A percentile compares a stretch with the other conserved stretches of the same genome.
phyloP scores from a whole-genome alignment of 2,113 vertebrate species.

The Holacanthus passer region DNA sequence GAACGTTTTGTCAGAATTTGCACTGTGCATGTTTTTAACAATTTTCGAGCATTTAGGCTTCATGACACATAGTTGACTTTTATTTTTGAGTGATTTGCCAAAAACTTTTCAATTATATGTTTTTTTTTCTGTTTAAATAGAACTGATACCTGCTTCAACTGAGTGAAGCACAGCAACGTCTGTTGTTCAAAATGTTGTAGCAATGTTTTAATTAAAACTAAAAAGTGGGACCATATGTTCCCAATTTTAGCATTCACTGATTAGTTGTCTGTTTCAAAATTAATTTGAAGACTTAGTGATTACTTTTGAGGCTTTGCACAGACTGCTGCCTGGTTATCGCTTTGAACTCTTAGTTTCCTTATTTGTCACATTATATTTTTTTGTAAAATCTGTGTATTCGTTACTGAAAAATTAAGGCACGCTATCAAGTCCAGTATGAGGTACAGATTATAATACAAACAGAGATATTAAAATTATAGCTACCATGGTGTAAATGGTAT shows the following conservation, averaged over 20 bases:
- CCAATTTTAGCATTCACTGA: conserved; percentile 6
- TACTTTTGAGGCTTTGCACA: neutral
- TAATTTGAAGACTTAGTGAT: neutral
- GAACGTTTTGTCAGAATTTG: neutral
- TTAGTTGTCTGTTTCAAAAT: neutral
- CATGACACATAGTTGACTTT: no score
- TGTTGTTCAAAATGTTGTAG: neutral
- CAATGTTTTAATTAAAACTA: conserved; percentile 15
- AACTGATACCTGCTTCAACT: neutral
- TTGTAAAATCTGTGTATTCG: neutral
- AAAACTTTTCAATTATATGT: neutral
- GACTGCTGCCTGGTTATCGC: neutral
- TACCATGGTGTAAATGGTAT: neutral
- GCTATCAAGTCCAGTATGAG: neutral
- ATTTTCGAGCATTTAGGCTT: neutral
- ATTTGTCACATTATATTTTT: neutral
- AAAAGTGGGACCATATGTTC: conserved; percentile 8
- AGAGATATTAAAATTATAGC: neutral
- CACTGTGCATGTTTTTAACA: neutral
- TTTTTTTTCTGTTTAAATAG: neutral
- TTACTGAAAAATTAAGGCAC: no score
- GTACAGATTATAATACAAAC: neutral
- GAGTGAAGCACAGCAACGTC: neutral
- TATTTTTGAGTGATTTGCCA: neutral
- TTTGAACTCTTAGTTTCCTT: neutral